These are phyloP conservation scores for Carcina quercana DNA, from an alignment of 2,888 invertebrate genomes.

Conservation along the genomic window DNA sequence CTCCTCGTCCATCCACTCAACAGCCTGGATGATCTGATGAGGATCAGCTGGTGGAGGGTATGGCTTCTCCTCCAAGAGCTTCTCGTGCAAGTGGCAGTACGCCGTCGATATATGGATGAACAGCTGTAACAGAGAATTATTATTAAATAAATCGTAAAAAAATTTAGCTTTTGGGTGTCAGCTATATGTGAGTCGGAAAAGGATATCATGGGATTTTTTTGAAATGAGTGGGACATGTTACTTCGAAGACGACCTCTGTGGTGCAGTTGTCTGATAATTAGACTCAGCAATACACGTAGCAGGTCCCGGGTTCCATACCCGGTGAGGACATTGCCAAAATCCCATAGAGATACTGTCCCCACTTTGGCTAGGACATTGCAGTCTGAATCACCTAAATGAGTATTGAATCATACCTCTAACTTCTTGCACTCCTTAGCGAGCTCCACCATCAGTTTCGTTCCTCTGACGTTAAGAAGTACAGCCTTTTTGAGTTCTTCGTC, in stretches of 20 bases:
- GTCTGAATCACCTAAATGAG: not conserved
- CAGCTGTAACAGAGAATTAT: slow-evolving; percentile 60
- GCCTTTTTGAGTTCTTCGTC: slow-evolving; percentile 94
- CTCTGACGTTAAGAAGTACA: slow-evolving; percentile 92
- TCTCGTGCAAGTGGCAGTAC: slow-evolving; percentile 91
- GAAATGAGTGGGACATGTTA: too few relatives aligned
- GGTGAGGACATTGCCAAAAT: too few relatives aligned
- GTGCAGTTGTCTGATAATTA: too few relatives aligned
- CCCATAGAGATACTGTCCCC: too few relatives aligned
- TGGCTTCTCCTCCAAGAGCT: slow-evolving; percentile 86
- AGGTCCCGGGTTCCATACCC: too few relatives aligned
- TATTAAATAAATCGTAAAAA: too few relatives aligned
- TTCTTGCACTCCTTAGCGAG: slow-evolving; percentile 86
- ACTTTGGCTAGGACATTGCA: not conserved
- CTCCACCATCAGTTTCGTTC: slow-evolving; percentile 90
- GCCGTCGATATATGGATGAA: slow-evolving; percentile 91
- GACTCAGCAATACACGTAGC: too few relatives aligned
- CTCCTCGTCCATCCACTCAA: slow-evolving; percentile 87
- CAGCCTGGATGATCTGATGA: slow-evolving; percentile 81
- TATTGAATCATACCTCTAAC: slow-evolving; percentile 80
- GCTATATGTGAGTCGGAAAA: too few relatives aligned
- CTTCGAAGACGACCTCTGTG: too few relatives aligned
- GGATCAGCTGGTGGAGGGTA: slow-evolving; percentile 90
- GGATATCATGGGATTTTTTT: too few relatives aligned
- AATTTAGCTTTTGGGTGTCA: too few relatives aligned